Evolutionary conservation across 2,113 vertebrate genomes (phyloP), one percentile per base, ranked within the genome.

Genomic region (Vicugna pacos): DNA sequence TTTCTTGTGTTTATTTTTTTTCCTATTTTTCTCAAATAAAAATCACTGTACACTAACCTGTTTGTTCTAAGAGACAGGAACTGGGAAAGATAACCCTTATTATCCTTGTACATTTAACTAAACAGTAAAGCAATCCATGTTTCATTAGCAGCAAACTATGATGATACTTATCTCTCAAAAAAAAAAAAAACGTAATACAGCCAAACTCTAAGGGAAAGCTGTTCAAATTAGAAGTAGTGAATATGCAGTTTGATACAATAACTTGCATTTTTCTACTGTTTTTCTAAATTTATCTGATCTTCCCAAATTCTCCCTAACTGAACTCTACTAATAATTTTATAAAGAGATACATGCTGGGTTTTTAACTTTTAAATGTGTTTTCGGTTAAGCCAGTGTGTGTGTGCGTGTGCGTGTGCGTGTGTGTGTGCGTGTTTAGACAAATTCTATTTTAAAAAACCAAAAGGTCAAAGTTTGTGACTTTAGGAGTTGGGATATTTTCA

Each of bases 401-500:
- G 3, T 72, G 54, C 58, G 22, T 48, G 30, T 75, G 54, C 46
- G 22, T 80, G 42, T 42, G 56, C 38, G n/a, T 35, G 58, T 9
- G 58, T 35, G 2, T 82, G 35, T 84, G 28, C 2, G 6, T 35
- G 16, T 58, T 30, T 85, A 73, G 91, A 93, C 30, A 91, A 85
- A 96, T 76, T 89, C 46, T 90, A 32, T 64, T 93, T 95, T 42
- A 14, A 79, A 93, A 96, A 93, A 28, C 1, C 19, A 17, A 70
- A 82, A 90, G 89, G 93, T 97, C 90, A 92, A 83, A 91, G 89
- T 89, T 88, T 93, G n/a, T 91, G 48, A 96, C 54, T 94, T 90
- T 77, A 77, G 70, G 67, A 91, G 50, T 9, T 96, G 92, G 84
- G 7, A 77, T 56, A 73, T 76, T 94, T 89, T 89, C 28, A 87